Evolutionary conservation across 2,113 vertebrate genomes (phyloP).

Genomic region (Megaceryle maxima): DNA sequence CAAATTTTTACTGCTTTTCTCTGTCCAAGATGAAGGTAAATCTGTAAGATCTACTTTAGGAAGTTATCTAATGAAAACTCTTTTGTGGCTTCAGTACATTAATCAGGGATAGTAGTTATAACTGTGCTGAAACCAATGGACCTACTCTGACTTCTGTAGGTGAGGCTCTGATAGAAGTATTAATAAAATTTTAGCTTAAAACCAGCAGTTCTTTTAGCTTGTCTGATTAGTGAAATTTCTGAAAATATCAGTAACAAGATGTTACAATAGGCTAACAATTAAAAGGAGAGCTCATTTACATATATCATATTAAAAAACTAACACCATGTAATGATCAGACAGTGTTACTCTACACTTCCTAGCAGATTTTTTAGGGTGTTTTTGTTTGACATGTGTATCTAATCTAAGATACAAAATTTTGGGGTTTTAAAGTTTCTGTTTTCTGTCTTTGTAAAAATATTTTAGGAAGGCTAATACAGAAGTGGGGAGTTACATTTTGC

Average conservation of each 20-base stretch:
- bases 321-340: neutral
- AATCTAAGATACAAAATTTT: neutral
- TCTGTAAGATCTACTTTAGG: neutral
- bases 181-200: neutral
- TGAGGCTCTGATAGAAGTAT: neutral
- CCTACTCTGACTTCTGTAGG: neutral
- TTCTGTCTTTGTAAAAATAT: neutral
- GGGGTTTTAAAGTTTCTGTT: neutral
- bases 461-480: neutral
- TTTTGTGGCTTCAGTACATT: neutral
- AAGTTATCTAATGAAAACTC: neutral
- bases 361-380: neutral
- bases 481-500: neutral
- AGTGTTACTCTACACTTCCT: neutral
- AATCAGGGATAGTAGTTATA: neutral
- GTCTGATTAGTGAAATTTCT: neutral
- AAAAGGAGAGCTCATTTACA: neutral
- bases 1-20: neutral
- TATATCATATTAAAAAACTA: neutral
- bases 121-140: neutral
- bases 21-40: neutral
- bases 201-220: neutral
- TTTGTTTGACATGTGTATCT: neutral
- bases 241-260: neutral
- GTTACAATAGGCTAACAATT: neutral